Evolutionary conservation across 2,113 vertebrate species (phyloP), one percentile per base, ranked within the genome.

Genomic region (Eleginops maclovinus): DNA sequence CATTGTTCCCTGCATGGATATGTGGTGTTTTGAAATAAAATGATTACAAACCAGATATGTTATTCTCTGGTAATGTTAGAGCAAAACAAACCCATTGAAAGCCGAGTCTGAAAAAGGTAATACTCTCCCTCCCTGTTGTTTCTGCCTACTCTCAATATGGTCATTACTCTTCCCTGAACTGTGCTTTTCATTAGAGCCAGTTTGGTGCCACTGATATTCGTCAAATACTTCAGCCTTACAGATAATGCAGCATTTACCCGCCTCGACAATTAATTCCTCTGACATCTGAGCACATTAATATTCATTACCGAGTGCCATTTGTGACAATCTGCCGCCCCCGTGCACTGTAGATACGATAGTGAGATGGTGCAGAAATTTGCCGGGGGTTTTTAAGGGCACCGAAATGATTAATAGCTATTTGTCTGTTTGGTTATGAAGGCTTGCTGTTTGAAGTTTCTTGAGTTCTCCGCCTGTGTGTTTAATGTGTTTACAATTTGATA

Each of bases 201-300:
- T 86, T 93, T 83, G 75, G 88, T 91, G 79, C 92, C 93, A 83
- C 92, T 94, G 92, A 96, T 94, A 92, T 89, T 81, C 90, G 79
- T 90, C 84, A 92, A 94, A 90, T 80, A 90, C 92, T 94, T 91
- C 83, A 85, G 84, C 93, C 81, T 84, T 83, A 69, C 86, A 91
- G 89, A 92, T 95, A 94, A 95, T 91, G 91, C 89, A 88, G 85
- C 93, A 87, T 95, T 95, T 93, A 91, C 84, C 91, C 92, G 81
- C 91, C 92, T 94, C 84, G 88, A 79, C 94, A 95, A 95, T 96
- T 96, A 94, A 94, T 95, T 96, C 93, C 89, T 92, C 93, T 96
- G 95, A 95, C 0, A 41, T 86, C 83, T 92, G 87, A 92, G 86
- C 88, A 49, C 93, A 96, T 97, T 96, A 95, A 96, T 96, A 96